Conservation (phyloP, 1,140 invertebrate genomes). For the Zophobas morio region DNA sequence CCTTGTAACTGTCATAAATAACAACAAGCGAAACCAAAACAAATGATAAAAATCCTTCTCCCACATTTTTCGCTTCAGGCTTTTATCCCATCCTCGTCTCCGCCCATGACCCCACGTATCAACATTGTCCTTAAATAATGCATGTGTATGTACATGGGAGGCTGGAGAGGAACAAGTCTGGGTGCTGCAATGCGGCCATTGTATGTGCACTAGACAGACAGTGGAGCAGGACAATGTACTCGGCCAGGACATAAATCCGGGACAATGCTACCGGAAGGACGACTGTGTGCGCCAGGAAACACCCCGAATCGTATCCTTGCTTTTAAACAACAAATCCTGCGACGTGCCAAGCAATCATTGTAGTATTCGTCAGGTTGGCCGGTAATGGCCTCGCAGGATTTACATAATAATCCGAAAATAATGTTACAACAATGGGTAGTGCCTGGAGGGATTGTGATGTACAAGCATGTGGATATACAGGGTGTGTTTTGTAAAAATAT, state of each 20-base stretch:
- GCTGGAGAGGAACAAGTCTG: constrained; percentile 17
- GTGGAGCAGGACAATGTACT: constrained; percentile 57
- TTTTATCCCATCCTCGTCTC: not conserved
- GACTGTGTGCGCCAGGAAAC: constrained; percentile 58
- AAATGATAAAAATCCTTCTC: too few species aligned
- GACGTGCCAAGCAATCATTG: constrained; percentile 40
- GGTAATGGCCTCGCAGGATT: constrained; percentile 27
- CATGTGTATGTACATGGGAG: constrained; percentile 10
- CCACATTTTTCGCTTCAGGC: not conserved
- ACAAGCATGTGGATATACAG: too few species aligned
- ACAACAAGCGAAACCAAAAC: too few species aligned
- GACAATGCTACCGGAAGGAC: constrained; percentile 59
- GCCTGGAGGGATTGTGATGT: too few species aligned
- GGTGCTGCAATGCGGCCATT: constrained; percentile 57
- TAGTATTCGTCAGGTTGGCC: constrained; percentile 42
- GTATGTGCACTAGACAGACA: constrained; percentile 56
- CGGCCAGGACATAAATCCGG: constrained; percentile 59
- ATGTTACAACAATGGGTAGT: not conserved
- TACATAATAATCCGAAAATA: constrained; percentile 22
- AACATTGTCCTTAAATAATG: constrained; percentile 14
- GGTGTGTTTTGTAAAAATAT: too few species aligned
- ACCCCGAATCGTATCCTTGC: constrained; percentile 57
- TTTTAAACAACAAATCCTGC: constrained; percentile 49
- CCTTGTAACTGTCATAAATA: too few species aligned
- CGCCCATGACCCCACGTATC: not conserved